Evolutionary conservation across 2,888 invertebrate genomes (phyloP).

Genomic region (Anthophora plumipes): DNA sequence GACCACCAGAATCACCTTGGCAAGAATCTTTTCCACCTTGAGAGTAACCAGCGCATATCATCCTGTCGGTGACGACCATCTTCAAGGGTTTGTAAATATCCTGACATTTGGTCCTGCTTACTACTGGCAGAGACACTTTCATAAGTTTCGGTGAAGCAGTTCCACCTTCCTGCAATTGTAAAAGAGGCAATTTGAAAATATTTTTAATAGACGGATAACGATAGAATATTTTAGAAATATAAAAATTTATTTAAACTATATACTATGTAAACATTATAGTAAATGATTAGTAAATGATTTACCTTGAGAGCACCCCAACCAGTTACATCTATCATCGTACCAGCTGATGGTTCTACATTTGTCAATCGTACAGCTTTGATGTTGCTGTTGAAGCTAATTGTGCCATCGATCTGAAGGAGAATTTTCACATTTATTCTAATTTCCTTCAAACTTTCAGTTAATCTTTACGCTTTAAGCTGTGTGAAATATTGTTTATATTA

Average conservation of each 20-base stretch:
- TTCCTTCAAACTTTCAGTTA: no score
- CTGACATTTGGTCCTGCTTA: conserved; percentile 83
- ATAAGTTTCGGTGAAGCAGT: conserved; percentile 83
- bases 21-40: conserved; percentile 87
- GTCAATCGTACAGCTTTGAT: conserved; percentile 60
- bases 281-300: no score
- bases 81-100: conserved; percentile 83
- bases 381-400: conserved; percentile 40
- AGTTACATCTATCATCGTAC: conserved; percentile 74
- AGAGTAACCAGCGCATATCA: conserved; percentile 87
- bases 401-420: conserved; percentile 57
- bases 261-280: no score
- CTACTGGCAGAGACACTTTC: conserved; percentile 85
- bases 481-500: no score
- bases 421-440: not conserved
- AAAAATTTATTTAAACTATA: no score
- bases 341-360: conserved; percentile 45
- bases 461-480: no score
- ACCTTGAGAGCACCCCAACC: conserved; percentile 78
- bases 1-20: conserved; percentile 87
- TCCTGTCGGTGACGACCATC: conserved; percentile 85
- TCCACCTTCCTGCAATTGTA: conserved; percentile 66
- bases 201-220: no score
- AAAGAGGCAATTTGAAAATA: not conserved
- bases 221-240: no score